Evolutionary conservation across 2,797 vertebrate genomes (phyloP).

Genomic region (Phoxinus dragarum): DNA sequence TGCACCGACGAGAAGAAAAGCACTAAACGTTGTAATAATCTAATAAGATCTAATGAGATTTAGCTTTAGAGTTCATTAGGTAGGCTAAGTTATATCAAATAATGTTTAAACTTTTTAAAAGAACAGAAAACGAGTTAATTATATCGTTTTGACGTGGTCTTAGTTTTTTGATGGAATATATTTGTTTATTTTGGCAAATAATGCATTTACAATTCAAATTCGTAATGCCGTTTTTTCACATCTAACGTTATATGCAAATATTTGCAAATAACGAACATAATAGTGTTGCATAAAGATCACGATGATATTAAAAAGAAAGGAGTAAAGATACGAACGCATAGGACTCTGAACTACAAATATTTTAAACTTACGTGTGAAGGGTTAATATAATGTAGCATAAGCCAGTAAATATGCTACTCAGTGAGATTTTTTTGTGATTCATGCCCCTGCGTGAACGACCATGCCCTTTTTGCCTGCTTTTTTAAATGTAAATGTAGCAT

Average conservation of each 20-base stretch:
- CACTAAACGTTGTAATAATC: background rate
- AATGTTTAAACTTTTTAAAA: background rate
- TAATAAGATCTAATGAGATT: background rate
- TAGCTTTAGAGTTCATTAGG: background rate
- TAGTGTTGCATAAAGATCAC: background rate
- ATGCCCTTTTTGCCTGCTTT: background rate
- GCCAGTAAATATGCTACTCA: background rate
- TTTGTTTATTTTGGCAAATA: background rate
- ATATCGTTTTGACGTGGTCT: background rate
- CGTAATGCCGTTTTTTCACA: conserved; percentile 6
- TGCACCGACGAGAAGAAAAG: background rate
- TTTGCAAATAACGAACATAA: background rate
- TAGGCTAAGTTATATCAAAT: background rate
- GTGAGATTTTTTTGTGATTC: background rate
- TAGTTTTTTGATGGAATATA: conserved; percentile 16
- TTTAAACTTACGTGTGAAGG: too few relatives aligned
- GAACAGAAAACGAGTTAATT: background rate
- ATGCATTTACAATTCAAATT: conserved; percentile 63
- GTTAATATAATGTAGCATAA: background rate
- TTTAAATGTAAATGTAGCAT: background rate
- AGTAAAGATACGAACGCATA: background rate
- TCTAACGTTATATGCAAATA: conserved; percentile 48
- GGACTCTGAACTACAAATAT: too few relatives aligned
- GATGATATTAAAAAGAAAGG: background rate
- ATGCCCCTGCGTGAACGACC: background rate